Evolutionary conservation across 92 coral and sea anemone species (phyloP), one percentile per base, ranked within the genome.

Genomic region (Epizoanthus rinbou): DNA sequence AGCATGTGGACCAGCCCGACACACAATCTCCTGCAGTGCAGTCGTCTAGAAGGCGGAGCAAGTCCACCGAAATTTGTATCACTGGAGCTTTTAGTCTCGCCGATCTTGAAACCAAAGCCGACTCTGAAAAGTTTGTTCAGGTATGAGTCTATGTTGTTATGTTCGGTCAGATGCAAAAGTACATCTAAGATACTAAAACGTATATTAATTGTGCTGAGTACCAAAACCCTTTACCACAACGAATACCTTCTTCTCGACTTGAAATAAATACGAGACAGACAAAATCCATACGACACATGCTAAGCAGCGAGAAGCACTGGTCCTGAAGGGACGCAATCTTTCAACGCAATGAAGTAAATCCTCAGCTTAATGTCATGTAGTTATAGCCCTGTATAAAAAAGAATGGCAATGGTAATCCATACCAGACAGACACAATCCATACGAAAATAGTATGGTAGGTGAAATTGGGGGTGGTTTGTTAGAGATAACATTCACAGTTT

Each of bases 81-180:
- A 43, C 75, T 8, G 75, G 75, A 43, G 57, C 75, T 71, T 71
- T 71, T 47, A 71, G 75, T 47, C 75, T 71, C 31, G 75, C 75
- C 33, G 53, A 71, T 37, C 75, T 71, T 43, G 25, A 54, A 41
- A 71, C 75, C 0, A 71, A 66, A 15, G 33, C 72, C 2, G 72
- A 71, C 75, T 47, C 54, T 3, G 75, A 71, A 71, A 47, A 47
- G 6, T 71, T 71, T 71, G 75, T 71, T 43, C 75, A 71, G 39
- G 75, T 71, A 37, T 39, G 57, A 41, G 57, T 17, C 0, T 66
- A 15, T 11, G n/a, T 1, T 66, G 21, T 41, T 71, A 47, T 47
- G 14, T 47, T 43, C 11, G 1, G 50, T 43, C 50, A 10, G 0
- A 28, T 28, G 31, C 31, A 28, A 28, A 28, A 28, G 31, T 28